Evolutionary conservation across 1,140 invertebrate species (phyloP).

Genomic region (Brachionus calyciflorus): DNA sequence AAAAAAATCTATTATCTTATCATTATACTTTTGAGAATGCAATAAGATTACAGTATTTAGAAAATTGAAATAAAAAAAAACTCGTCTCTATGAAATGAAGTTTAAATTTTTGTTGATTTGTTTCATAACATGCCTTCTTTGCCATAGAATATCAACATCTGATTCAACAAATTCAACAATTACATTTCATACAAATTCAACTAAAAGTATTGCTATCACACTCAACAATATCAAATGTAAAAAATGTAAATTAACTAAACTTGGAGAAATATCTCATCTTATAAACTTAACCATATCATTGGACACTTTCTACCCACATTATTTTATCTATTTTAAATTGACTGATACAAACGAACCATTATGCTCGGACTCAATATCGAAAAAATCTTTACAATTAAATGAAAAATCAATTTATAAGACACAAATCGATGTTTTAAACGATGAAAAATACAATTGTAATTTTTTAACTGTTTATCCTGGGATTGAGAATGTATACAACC

Average conservation of each 20-base stretch:
- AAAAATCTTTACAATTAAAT: background rate
- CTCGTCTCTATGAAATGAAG: too few relatives aligned
- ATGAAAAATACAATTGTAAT: background rate
- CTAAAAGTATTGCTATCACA: background rate
- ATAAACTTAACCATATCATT: background rate
- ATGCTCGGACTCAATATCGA: background rate
- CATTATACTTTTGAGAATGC: too few relatives aligned
- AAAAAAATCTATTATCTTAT: too few relatives aligned
- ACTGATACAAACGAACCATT: background rate
- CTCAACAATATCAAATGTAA: background rate
- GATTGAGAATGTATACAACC: background rate
- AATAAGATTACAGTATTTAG: too few relatives aligned
- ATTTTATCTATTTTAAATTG: background rate
- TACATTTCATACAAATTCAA: background rate
- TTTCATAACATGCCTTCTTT: too few relatives aligned
- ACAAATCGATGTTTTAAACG: background rate
- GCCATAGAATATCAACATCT: too few relatives aligned
- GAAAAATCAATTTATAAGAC: background rate
- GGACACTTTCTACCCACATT: slow-evolving; percentile 3
- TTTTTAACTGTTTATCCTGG: background rate
- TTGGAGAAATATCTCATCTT: background rate
- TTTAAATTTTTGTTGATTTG: too few relatives aligned
- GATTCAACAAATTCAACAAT: background rate
- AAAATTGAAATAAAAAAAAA: too few relatives aligned
- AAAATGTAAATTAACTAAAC: background rate